A percentile compares a stretch with the other conserved stretches of the same genome.
Conservation (phyloP, 2,113 vertebrate species). For the Grammomys surdaster region DNA sequence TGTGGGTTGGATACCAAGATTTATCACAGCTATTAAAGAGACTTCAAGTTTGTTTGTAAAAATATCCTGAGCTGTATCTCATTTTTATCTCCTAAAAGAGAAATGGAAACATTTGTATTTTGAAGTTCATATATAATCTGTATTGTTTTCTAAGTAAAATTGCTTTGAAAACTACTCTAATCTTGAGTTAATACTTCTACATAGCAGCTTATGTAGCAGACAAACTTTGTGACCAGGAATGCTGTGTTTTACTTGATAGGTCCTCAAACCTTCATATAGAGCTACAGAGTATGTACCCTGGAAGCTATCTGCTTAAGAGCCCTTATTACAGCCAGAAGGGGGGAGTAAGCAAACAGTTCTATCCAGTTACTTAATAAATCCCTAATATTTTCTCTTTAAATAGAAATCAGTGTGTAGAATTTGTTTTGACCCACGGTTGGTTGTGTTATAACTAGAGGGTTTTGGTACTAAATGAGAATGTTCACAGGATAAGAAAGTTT, state of each 20-base stretch:
- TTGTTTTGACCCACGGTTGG: neutral
- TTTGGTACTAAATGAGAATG: neutral
- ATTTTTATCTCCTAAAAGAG: neutral
- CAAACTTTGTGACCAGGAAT: constrained; percentile 7
- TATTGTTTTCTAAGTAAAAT: constrained; percentile 34
- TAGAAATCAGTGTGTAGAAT: neutral
- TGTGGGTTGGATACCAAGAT: neutral
- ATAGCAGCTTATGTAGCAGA: neutral
- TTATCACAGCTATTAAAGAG: neutral
- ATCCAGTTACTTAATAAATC: constrained; percentile 34
- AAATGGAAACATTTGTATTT: neutral
- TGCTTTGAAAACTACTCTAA: constrained; percentile 31
- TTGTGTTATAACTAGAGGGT: neutral
- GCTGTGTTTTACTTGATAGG: constrained; percentile 3
- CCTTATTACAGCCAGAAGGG: neutral
- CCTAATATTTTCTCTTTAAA: constrained; percentile 42
- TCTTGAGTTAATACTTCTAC: neutral
- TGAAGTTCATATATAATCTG: neutral
- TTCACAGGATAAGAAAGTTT: neutral
- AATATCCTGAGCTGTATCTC: neutral
- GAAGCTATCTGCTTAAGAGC: neutral
- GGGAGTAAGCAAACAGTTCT: constrained; percentile 22
- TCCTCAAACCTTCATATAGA: neutral
- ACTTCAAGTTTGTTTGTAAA: neutral
- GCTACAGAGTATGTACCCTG: neutral